Evolutionary conservation across 2,888 invertebrate species (phyloP).

Genomic region (Scaptomyza caliginosa): DNA sequence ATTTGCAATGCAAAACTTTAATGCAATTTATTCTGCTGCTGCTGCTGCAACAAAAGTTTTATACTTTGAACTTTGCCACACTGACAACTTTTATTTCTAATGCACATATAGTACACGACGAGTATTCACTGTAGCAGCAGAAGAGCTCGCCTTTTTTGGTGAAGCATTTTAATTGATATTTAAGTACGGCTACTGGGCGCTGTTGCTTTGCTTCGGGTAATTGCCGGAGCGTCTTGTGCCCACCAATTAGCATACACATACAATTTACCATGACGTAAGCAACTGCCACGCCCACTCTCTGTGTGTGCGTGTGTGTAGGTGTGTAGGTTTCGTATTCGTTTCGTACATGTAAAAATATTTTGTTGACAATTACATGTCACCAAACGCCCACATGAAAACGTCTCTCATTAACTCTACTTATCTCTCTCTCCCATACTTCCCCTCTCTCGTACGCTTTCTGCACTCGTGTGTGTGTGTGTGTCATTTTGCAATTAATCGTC

Average conservation of each 20-base stretch:
- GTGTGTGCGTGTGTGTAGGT: slow-evolving; percentile 1
- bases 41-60: slow-evolving; percentile 57
- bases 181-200: slow-evolving; percentile 47
- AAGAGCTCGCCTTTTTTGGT: slow-evolving; percentile 20
- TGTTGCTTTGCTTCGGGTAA: slow-evolving; percentile 39
- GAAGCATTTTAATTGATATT: slow-evolving; percentile 71
- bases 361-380: slow-evolving; percentile 67
- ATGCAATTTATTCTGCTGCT: slow-evolving; percentile 61
- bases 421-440: background rate
- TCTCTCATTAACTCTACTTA: background rate
- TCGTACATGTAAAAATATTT: slow-evolving; percentile 52
- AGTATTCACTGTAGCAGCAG: slow-evolving; percentile 1
- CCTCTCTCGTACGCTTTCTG: background rate
- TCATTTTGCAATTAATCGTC: slow-evolving; percentile 69
- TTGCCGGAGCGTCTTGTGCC: slow-evolving; percentile 61
- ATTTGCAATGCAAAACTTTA: slow-evolving; percentile 72
- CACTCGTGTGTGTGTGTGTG: slow-evolving; percentile 34
- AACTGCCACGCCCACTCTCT: slow-evolving; percentile 5
- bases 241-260: slow-evolving; percentile 58
- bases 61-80: slow-evolving; percentile 41
- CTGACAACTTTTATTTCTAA: slow-evolving; percentile 44
- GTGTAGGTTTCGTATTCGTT: slow-evolving; percentile 30
- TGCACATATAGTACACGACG: slow-evolving; percentile 1
- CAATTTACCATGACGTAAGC: slow-evolving; percentile 64
- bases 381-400: slow-evolving; percentile 30